Base-by-base conservation (phyloP, 2,797 vertebrate genomes). In the Stomatorhinus walkeri region DNA sequence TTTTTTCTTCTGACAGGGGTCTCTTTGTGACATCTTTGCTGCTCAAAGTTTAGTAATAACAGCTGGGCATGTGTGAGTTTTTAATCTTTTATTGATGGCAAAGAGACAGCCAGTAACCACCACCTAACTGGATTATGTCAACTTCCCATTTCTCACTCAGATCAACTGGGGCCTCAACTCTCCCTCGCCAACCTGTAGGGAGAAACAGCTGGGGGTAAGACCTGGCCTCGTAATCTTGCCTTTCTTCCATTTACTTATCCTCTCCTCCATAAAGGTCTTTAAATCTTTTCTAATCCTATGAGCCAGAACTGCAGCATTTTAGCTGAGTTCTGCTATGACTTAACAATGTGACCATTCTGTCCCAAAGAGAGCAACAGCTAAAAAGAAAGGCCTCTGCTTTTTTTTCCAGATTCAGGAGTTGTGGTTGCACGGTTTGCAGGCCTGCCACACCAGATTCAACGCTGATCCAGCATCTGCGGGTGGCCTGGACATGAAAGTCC, bases 61-160 rank as follows among this genome's bases (percentile, higher is more conserved):
- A 94, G 93, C 92, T 94, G 93, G 94, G 90, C 91, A 92, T 90
- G 91, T 89, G 10, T 90, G 89, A 89, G 88, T 79, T 86, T 87
- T 89, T 90, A 89, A 89, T 92, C 90, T 92, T 90, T 54, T 88
- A 43, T 0, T 89, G 48, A 89, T 88, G 90, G 91, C 90, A 91
- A 90, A 22, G 8, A 91, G 88, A 88, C 91, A 92, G 91, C 92
- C 92, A 90, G 89, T 86, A 59, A 84, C 89, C 89, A 90, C 32
- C 90, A 36, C 91, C 94, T 93, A 94, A 94, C 90, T 1, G 36
- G 91, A 94, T 94, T 94, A 93, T 40, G 89, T 92, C 2, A 90
- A 89, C 90, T 94, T 94, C 91, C 92, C 90, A 93, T 92, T 94
- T 93, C 92, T 92, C 93, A 92, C 89, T 86, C 92, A 90, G 90